Base-by-base conservation (phyloP, 1,140 invertebrate species). In the Drosophila sturtevanti region DNA sequence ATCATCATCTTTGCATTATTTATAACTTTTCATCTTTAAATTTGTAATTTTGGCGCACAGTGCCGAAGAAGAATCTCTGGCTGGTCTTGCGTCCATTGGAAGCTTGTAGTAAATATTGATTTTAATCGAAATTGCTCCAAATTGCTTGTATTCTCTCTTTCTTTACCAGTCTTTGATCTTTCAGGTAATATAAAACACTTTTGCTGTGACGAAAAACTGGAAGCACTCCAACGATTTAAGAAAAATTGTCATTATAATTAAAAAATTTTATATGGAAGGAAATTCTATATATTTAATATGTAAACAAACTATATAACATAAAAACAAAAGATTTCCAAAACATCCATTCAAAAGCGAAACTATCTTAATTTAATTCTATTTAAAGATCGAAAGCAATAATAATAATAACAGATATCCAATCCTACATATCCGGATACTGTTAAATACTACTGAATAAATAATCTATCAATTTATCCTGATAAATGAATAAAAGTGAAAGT, bases 11-110 rank as follows among this genome's bases (percentile, higher is more conserved):
- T 78, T 70, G 80, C 79, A 89, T 87, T 84, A 87, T 87, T 87
- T 87, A 87, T 87, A 89, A 89, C 79, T 77, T 89, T 89, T 79
- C 82, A 89, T 89, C 84, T 89, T 82, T 82, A 87, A 87, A 89
- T 87, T 89, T 87, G 84, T 87, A 87, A 87, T 82, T 89, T 87
- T 77, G 72, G 74, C 79, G 69, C 73, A 81, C 79, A 77, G 56
- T 61, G 75, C 64, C 38, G 35, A 27, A n/a, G 1, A 16, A 16
- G 22, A 58, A 44, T n/a, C 27, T 31, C 38, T 35, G 51, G 18
- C 0, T 27, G 14, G 12, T 52, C 61, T 56, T 14, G 51, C 58
- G 2, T 60, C 16, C 18, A 44, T 38, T 38, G 72, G 68, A 59
- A 62, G 69, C 63, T 79, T 56, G 70, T 77, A 79, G 82, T 87